phyloP scores from a whole-genome alignment of 2,797 vertebrate species.

The Urosaurus nigricauda region DNA sequence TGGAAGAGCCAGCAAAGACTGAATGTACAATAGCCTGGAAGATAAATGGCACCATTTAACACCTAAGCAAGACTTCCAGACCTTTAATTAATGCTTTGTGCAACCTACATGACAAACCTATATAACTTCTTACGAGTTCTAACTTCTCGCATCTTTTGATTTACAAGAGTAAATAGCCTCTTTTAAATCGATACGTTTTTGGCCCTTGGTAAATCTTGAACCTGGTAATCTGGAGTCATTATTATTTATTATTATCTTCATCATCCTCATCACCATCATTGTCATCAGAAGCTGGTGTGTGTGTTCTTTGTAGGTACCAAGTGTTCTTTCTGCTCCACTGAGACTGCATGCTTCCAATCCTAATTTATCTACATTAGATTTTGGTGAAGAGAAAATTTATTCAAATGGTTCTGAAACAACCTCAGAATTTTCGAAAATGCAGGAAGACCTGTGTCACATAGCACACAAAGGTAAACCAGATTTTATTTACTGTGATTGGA shows the following conservation, averaged over 20 bases:
- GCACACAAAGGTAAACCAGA: conserved; percentile 88
- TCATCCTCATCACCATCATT: neutral
- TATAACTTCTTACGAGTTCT: neutral
- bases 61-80: neutral
- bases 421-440: conserved; percentile 94
- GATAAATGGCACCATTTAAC: neutral
- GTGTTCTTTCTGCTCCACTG: conserved; percentile 85
- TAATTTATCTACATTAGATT: conserved; percentile 92
- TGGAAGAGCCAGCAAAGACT: neutral
- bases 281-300: conserved; percentile 51
- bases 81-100: neutral
- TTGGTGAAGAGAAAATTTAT: conserved; percentile 88
- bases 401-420: conserved; percentile 86
- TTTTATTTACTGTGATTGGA: neutral
- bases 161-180: neutral
- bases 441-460: conserved; percentile 93
- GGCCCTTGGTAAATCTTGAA: neutral
- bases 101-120: neutral
- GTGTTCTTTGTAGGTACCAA: conserved; percentile 78
- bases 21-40: neutral
- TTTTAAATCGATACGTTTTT: neutral
- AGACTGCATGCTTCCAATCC: conserved; percentile 97
- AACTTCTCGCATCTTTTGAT: neutral
- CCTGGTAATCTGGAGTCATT: neutral
- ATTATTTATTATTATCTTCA: conserved; percentile 26